A percentile compares a stretch with the other conserved stretches of the same genome.
Evolutionary conservation across 53 echinoderm and acorn worm species (phyloP).

Genomic region (Zoroaster sp.): DNA sequence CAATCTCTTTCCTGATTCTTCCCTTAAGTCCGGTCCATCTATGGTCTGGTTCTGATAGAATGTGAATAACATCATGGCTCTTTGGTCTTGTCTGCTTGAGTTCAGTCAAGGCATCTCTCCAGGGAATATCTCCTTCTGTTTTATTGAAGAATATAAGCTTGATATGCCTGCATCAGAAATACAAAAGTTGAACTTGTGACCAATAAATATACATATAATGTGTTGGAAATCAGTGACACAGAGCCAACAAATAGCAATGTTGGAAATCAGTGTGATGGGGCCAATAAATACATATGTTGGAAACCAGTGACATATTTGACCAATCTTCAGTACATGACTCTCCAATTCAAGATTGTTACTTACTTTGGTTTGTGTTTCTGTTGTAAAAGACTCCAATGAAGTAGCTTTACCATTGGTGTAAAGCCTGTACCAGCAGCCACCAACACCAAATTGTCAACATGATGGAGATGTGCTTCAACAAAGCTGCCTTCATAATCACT

Average conservation of each 20-base stretch:
- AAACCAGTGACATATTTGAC: neutral
- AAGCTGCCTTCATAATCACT: constrained; percentile 88
- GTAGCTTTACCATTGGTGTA: constrained; percentile 85
- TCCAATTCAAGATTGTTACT: too few relatives aligned
- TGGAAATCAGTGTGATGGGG: too few relatives aligned
- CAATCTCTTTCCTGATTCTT: constrained; percentile 67
- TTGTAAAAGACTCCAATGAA: constrained; percentile 14
- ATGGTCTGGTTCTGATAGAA: constrained; percentile 70
- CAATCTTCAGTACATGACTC: neutral
- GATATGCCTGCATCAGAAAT: neutral
- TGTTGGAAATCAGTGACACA: too few relatives aligned
- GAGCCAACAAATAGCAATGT: too few relatives aligned
- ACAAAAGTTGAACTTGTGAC: neutral
- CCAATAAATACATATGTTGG: neutral
- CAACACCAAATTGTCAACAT: constrained; percentile 51
- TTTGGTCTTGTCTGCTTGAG: neutral
- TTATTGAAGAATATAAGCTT: constrained; percentile 88
- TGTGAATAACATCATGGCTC: constrained; percentile 74
- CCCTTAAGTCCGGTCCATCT: constrained; percentile 77
- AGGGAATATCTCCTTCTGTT: constrained; percentile 85
- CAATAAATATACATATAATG: neutral
- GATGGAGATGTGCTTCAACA: constrained; percentile 59
- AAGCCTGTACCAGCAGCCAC: constrained; percentile 94
- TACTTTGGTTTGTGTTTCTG: constrained; percentile 8
- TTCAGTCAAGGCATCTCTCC: constrained; percentile 63